Evolutionary conservation across 2,888 invertebrate genomes (phyloP).

Genomic region (Antitype chi): DNA sequence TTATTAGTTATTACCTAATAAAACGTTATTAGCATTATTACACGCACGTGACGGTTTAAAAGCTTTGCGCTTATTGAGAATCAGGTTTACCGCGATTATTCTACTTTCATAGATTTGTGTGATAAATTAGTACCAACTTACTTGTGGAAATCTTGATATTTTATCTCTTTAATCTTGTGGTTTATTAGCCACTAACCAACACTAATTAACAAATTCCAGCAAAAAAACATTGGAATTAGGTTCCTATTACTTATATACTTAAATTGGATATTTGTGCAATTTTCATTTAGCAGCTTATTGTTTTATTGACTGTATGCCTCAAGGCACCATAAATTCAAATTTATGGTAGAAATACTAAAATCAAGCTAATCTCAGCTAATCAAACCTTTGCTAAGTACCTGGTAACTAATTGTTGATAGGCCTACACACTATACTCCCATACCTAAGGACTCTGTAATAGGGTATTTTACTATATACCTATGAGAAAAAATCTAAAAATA

Average conservation of each 20-base stretch:
- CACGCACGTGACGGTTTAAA: constrained; percentile 46
- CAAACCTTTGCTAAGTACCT: too few relatives aligned
- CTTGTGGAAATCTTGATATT: neutral
- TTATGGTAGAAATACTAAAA: neutral
- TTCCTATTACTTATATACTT: too few relatives aligned
- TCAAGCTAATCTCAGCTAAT: neutral
- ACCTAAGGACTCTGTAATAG: too few relatives aligned
- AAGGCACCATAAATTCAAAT: too few relatives aligned
- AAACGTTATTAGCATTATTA: constrained; percentile 56
- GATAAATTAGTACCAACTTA: neutral
- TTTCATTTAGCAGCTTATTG: neutral
- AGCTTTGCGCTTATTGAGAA: constrained; percentile 29
- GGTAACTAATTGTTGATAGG: too few relatives aligned
- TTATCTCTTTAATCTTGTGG: neutral
- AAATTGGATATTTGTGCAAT: neutral
- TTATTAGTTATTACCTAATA: constrained; percentile 56
- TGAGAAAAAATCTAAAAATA: too few relatives aligned
- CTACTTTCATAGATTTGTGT: constrained; percentile 12
- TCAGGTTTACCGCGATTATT: constrained; percentile 30
- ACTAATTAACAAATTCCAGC: neutral
- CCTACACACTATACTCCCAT: too few relatives aligned
- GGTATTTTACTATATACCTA: too few relatives aligned
- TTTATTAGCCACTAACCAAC: neutral
- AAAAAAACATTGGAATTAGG: too few relatives aligned
- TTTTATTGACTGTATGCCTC: neutral